Evolutionary conservation across 1,140 invertebrate genomes (phyloP), one percentile per base, ranked within the genome.

Genomic region (Alviniconcha marisindica): DNA sequence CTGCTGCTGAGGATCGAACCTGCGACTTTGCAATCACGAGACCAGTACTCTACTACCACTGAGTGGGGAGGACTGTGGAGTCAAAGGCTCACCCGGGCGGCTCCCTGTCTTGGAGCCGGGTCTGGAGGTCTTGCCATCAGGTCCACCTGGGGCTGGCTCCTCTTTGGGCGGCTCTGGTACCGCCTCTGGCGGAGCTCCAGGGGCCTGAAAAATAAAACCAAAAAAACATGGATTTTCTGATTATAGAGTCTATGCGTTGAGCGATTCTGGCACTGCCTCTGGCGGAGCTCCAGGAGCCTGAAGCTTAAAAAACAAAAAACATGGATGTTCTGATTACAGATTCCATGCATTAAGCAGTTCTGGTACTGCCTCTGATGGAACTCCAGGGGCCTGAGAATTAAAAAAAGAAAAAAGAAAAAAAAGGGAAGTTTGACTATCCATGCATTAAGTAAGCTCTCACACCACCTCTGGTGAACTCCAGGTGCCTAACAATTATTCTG

Each of bases 151-250:
- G 56, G 84, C 83, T 82, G 88, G 77, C 71, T 88, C 88, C 38
- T 88, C 90, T 81, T 88, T 87, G 36, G 89, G 88, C 73, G 87
- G 82, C 83, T 89, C 87, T 44, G 88, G 88, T n/a, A 82, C 63
- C 7, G 86, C 79, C 44, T 87, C 84, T 15, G 89, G 89, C 69
- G 89, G 84, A 38, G 87, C 84, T 44, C 81, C 84, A 31, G 84
- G 87, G 69, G 86, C 86, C 87, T 88, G 77, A 73, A 81, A 66
- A 38, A 81, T 7, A 73, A 60, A 28, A 44, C 12, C 28, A 69
- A 21, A 33, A 42, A 28, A 73, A 15, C 71, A 3, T 69, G 66
- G 42, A 40, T 12, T 40, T 15, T 10, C 21, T 21, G 18, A 38
- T 21, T 21, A 7, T 21, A 36, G 14, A 36, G 1, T 10, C 24